Evolutionary conservation across 2,888 invertebrate species (phyloP), one percentile per base, ranked within the genome.

Genomic region (Allolobophora icterica): DNA sequence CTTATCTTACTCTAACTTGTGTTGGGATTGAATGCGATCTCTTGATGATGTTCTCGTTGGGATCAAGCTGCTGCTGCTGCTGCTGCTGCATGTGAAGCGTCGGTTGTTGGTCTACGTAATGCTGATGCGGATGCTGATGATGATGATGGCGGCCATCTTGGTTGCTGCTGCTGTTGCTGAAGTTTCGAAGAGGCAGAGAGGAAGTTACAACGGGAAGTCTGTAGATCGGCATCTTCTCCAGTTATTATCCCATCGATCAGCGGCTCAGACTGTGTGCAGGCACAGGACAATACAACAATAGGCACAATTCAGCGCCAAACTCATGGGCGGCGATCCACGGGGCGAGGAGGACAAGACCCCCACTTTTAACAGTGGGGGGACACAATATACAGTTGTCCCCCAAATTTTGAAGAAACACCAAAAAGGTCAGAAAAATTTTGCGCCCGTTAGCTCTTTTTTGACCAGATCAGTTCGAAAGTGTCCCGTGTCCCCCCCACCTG

Each of bases 51-150:
- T 40, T 52, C 35, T 52, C 89, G 30, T 52, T 34, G 24, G 42
- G 89, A 89, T 30, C 71, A 91, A 33, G 52, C 40, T 91, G 84
- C 89, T 83, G 89, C 71, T 90, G 89, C 89, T 89, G 89, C 38
- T 91, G 89, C 38, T 91, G 71, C 35, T 91, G 89, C 11, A 35
- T 33, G 35, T 58, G 89, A 89, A 89, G 89, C 89, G 83, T 84
- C 84, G 42, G 35, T 34, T 84, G 84, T 71, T 90, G 90, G 52
- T 91, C 33, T n/a, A 58, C 33, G 71, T 91, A 83, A 91, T 35
- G 89, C 38, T 35, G 91, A 71, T 33, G 83, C 40, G 40, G 89
- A 89, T 89, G 91, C 40, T 52, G 89, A 71, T 40, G 71, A 15
- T 40, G 89, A 91, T 87, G 91, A 91, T 45, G 89, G 35, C 89